Conservation (phyloP, 2,113 vertebrate species). For the Bettongia penicillata region DNA sequence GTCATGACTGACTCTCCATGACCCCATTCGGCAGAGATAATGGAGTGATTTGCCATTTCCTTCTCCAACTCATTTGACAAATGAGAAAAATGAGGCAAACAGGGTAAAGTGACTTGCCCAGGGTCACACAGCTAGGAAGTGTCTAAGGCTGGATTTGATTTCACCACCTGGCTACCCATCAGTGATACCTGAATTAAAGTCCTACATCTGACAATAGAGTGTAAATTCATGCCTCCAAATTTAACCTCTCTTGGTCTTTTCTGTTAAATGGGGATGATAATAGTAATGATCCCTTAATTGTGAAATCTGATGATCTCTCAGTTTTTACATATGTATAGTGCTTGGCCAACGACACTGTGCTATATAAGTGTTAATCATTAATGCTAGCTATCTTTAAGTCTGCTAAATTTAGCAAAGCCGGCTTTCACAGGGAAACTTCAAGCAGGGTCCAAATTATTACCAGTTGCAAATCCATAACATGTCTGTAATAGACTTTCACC, state of each 20-base stretch:
- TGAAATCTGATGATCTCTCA: neutral
- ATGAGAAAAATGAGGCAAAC: neutral
- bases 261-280: fast-evolving
- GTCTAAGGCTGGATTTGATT: neutral
- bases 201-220: neutral
- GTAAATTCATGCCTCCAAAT: too few species aligned
- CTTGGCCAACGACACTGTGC: neutral
- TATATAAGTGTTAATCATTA: neutral
- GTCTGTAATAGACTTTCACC: neutral
- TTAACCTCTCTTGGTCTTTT: neutral
- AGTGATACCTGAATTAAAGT: neutral
- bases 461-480: neutral
- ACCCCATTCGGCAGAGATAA: neutral
- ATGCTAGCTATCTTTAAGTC: neutral
- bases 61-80: neutral
- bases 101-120: neutral
- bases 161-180: neutral
- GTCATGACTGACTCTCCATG: neutral
- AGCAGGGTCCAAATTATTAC: neutral
- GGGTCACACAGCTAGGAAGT: neutral
- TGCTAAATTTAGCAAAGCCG: neutral
- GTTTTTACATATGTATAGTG: neutral
- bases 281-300: neutral
- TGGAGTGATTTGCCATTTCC: neutral
- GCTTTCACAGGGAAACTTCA: neutral